Evolutionary conservation across 2,888 invertebrate genomes (phyloP).

Genomic region (Allacma fusca): DNA sequence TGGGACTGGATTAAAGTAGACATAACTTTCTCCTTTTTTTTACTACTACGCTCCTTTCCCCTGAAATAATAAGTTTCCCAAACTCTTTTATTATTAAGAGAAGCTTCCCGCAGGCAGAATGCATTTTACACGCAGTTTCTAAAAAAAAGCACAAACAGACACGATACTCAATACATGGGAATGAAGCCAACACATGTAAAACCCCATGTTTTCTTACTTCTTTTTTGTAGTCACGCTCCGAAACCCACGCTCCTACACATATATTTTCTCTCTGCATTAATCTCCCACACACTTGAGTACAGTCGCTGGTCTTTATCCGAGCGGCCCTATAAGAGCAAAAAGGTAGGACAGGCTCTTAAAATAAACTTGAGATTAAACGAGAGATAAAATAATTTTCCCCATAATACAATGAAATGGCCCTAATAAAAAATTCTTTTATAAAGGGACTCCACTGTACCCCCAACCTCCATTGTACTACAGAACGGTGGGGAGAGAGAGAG

Average conservation of each 20-base stretch:
- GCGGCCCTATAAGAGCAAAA: too few relatives aligned
- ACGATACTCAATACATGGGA: conserved; percentile 18
- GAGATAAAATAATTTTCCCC: too few relatives aligned
- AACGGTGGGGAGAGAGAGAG: too few relatives aligned
- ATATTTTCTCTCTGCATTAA: not conserved
- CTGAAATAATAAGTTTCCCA: conserved; percentile 43
- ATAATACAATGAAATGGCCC: too few relatives aligned
- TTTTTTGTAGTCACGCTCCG: not conserved
- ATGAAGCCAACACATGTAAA: conserved; percentile 23
- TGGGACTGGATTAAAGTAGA: conserved; percentile 27
- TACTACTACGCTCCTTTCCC: conserved; percentile 14
- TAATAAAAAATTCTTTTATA: too few relatives aligned
- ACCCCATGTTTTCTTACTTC: not conserved
- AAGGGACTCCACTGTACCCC: too few relatives aligned
- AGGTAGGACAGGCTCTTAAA: too few relatives aligned
- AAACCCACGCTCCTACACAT: not conserved
- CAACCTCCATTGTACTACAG: too few relatives aligned
- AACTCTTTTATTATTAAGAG: conserved; percentile 44
- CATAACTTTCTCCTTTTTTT: conserved; percentile 27
- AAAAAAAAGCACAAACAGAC: conserved; percentile 19
- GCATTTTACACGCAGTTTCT: conserved; percentile 38
- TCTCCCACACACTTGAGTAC: not conserved
- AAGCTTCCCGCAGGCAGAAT: conserved; percentile 42
- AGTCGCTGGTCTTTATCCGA: not conserved
- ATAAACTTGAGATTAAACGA: too few relatives aligned